Conservation (phyloP, 2,113 vertebrate genomes). For the Callionymus lyra region DNA sequence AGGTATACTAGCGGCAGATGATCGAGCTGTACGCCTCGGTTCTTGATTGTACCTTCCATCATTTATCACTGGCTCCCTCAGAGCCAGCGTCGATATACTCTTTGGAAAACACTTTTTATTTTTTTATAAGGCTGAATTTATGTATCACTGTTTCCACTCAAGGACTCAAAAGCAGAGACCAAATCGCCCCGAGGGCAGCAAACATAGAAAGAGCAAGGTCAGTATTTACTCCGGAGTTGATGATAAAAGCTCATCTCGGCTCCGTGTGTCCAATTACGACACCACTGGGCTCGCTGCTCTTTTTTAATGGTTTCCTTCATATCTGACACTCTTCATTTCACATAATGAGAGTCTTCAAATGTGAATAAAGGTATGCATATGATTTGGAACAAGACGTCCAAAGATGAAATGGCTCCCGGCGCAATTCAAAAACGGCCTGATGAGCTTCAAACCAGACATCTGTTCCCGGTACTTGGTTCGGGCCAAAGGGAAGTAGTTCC, state of each 20-base stretch:
- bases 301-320: slow-evolving; percentile 44
- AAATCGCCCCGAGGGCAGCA: slow-evolving; percentile 17
- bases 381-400: slow-evolving; percentile 40
- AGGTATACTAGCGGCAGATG: too few relatives aligned
- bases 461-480: slow-evolving; percentile 36
- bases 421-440: slow-evolving; percentile 51
- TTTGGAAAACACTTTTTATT: not conserved
- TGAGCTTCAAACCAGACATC: slow-evolving; percentile 52
- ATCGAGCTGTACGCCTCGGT: too few relatives aligned
- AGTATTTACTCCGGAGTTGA: slow-evolving; percentile 36
- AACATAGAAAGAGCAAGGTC: slow-evolving; percentile 49
- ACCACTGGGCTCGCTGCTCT: slow-evolving; percentile 29
- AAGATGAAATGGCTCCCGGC: slow-evolving; percentile 43
- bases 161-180: slow-evolving; percentile 23
- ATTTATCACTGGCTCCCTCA: too few relatives aligned
- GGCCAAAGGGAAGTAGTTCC: slow-evolving; percentile 27
- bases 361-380: slow-evolving; percentile 56
- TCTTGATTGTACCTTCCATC: too few relatives aligned
- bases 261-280: slow-evolving; percentile 45
- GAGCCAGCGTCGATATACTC: slow-evolving; percentile 2
- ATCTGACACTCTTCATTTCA: slow-evolving; percentile 58
- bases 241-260: slow-evolving; percentile 47
- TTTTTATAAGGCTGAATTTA: slow-evolving; percentile 20
- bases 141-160: slow-evolving; percentile 24
- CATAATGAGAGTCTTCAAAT: slow-evolving; percentile 52